Conservation (phyloP, 1,140 invertebrate species). For the Drosophila hydei region DNA sequence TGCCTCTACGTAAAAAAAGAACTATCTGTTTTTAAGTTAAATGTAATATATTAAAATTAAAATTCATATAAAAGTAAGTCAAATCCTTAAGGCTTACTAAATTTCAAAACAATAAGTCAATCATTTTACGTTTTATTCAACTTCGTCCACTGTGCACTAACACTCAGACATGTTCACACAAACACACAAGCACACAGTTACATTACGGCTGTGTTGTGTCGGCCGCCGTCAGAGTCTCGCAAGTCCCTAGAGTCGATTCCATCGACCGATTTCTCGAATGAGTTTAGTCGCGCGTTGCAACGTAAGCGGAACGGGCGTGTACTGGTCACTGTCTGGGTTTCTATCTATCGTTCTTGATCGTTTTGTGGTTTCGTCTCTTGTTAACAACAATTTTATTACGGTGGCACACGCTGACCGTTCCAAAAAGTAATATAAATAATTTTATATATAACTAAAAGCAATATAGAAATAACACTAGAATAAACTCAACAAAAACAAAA, state of each 20-base stretch:
- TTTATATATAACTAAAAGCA: neutral
- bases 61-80: neutral
- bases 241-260: conserved; percentile 27
- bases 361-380: conserved; percentile 24
- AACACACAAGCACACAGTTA: neutral
- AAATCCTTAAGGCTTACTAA: neutral
- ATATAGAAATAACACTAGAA: conserved; percentile 1
- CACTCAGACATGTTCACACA: conserved; percentile 10
- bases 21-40: too few species aligned
- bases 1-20: too few species aligned
- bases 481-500: conserved; percentile 13
- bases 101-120: neutral
- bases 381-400: conserved; percentile 22
- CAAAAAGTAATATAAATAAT: conserved; percentile 39
- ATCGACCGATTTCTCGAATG: conserved; percentile 40
- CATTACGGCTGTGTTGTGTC: conserved; percentile 25
- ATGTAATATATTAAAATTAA: too few species aligned
- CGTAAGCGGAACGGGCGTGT: conserved; percentile 40
- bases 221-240: conserved; percentile 24
- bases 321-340: conserved; percentile 22
- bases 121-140: neutral
- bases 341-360: conserved; percentile 9
- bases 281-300: conserved; percentile 49
- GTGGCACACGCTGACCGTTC: conserved; percentile 24
- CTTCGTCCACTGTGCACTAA: conserved; percentile 22